Base-by-base conservation (phyloP, 2,797 vertebrate species). In the Peromyscus nudipes region DNA sequence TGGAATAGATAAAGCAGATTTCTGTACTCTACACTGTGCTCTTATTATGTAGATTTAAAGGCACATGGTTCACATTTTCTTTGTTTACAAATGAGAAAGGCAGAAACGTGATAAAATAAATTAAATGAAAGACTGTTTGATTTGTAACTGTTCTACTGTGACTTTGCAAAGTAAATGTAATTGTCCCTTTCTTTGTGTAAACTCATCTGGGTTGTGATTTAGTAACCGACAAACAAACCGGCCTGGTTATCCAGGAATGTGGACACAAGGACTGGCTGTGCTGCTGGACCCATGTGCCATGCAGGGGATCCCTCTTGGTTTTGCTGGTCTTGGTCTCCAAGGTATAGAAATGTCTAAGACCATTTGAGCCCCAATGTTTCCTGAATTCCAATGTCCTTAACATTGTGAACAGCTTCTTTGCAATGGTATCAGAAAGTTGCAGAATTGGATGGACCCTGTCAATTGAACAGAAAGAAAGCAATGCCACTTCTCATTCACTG, bases 131-230 rank as follows among this genome's bases (percentile, higher is more conserved):
- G 19, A 49, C 34, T 90, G 67, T 95, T 92, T 95, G 86, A 77
- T 10, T 92, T 65, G 2, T 1, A 37, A 12, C 9, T 62, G 3
- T 52, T 89, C 40, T 82, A 49, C 62, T 55, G 60, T 71, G 52
- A n/a, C 95, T 96, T 96, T 55, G 37, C 52, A 86, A 92, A 90
- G 37, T 6, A 80, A 81, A 67, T 62, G 14, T 34, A 80, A 92
- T 19, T 71, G 91, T 93, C 91, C 2, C 37, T 89, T 95, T 89
- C 46, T 46, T 52, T 67, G 87, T 76, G 40, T 25, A 89, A 92
- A 80, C 77, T 19, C 65, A 34, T 40, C 14, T 77, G 76, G 34
- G 40, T 75, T 52, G 83, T 69, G 6, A 37, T 65, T 46, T 93
- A 34, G 43, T 65, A 84, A 19, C 25, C 64, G n/a, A 55, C 29